Conservation (phyloP, 2,113 vertebrate genomes). For the Hemicordylus capensis region DNA sequence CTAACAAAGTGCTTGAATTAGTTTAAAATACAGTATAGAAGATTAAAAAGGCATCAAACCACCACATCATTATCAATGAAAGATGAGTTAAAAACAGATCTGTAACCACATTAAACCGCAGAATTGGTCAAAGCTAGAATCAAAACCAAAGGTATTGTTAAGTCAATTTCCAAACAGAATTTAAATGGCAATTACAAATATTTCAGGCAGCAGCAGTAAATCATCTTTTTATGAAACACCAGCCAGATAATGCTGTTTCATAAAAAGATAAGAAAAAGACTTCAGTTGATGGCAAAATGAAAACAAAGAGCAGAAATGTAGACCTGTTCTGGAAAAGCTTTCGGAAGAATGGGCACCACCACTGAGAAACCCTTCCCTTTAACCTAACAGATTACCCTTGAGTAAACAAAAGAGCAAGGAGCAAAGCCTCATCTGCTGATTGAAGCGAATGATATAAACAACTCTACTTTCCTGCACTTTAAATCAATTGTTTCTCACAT, state of each 20-base stretch:
- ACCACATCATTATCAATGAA: conserved; percentile 9
- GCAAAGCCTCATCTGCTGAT: not conserved
- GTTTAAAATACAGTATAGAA: not conserved
- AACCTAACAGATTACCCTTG: not conserved
- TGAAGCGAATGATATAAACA: not conserved
- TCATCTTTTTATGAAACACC: not conserved
- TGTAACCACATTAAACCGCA: not conserved
- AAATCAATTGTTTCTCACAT: not conserved
- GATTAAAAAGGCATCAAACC: not conserved
- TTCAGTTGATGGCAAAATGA: not conserved
- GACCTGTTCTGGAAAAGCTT: not conserved
- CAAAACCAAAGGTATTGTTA: not conserved
- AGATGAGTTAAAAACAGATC: not conserved
- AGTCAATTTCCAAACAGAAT: not conserved
- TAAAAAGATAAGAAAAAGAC: not conserved
- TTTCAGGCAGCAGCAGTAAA: not conserved
- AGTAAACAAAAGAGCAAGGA: not conserved
- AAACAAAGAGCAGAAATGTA: not conserved
- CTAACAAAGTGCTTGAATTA: not conserved
- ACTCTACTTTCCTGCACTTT: not conserved
- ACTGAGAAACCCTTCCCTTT: not conserved
- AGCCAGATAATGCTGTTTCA: not conserved
- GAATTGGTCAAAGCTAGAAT: not conserved
- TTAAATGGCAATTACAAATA: conserved; percentile 2
- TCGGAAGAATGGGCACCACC: not conserved